Evolutionary conservation across 2,113 vertebrate species (phyloP).

Genomic region (Muscicapa adusta): DNA sequence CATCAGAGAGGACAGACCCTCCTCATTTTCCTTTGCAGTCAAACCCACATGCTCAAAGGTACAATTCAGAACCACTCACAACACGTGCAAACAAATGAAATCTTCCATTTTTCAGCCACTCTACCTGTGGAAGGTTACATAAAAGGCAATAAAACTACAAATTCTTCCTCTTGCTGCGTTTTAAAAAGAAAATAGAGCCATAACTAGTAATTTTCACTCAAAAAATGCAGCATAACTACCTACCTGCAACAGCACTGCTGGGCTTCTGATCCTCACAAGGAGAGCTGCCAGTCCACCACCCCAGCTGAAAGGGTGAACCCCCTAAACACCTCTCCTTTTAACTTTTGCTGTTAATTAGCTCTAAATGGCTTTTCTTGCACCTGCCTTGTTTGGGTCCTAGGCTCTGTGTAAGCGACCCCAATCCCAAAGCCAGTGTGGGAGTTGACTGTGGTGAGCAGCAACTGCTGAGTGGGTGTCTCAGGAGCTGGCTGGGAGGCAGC

Average conservation of each 20-base stretch:
- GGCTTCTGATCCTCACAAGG: background rate
- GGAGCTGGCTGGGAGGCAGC: slow-evolving; percentile 25
- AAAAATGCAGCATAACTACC: background rate
- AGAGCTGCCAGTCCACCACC: background rate
- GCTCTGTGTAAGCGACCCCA: background rate
- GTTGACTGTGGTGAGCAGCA: slow-evolving; percentile 22
- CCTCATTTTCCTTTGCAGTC: background rate
- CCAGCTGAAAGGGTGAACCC: rapidly evolving
- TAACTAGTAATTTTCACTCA: background rate
- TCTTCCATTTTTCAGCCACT: background rate
- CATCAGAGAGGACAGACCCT: background rate
- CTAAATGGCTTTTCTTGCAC: background rate
- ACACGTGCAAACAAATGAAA: rapidly evolving
- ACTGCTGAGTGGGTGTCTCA: slow-evolving; percentile 20
- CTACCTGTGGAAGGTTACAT: background rate
- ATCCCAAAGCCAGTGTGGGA: background rate
- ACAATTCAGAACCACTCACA: background rate
- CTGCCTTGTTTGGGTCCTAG: slow-evolving; percentile 7
- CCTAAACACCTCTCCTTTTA: background rate
- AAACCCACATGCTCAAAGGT: background rate
- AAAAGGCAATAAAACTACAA: background rate
- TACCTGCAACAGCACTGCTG: background rate
- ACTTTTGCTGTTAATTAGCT: background rate
- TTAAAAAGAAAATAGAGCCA: background rate
- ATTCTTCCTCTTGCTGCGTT: background rate